Percentiles rank a stretch among this genome's conserved stretches.
These are phyloP conservation scores for Myotis davidii DNA, from an alignment of 2,113 vertebrate species.

Conservation along the genomic window DNA sequence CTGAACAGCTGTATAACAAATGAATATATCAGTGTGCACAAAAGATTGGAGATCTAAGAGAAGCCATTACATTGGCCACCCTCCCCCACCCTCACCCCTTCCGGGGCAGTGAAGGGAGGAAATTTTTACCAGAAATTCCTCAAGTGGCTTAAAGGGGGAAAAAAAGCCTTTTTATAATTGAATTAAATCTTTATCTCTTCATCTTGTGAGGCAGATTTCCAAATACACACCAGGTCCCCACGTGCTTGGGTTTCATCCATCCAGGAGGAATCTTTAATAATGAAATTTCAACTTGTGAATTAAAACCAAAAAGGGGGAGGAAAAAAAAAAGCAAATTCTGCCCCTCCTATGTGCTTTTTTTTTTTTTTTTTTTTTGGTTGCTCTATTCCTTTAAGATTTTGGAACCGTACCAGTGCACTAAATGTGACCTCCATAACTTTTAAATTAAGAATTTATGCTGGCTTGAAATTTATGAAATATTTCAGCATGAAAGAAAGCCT, in stretches of 20 bases:
- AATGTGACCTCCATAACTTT: slow-evolving; percentile 91
- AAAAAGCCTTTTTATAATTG: slow-evolving; percentile 76
- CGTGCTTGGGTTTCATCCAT: slow-evolving; percentile 49
- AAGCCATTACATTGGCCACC: slow-evolving; percentile 86
- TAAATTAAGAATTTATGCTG: slow-evolving; percentile 93
- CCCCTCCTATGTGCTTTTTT: background rate
- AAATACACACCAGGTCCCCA: slow-evolving; percentile 60
- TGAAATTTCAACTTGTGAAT: slow-evolving; percentile 82
- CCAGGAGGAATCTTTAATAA: slow-evolving; percentile 75
- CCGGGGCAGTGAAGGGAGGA: slow-evolving; percentile 81
- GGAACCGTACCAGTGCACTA: slow-evolving; percentile 87
- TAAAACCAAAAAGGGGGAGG: slow-evolving; percentile 74
- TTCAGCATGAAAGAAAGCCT: slow-evolving; percentile 91
- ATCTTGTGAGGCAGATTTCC: slow-evolving; percentile 76
- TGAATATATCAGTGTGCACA: slow-evolving; percentile 87
- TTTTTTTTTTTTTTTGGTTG: slow-evolving; percentile 43
- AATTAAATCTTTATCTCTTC: slow-evolving; percentile 83
- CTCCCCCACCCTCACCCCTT: slow-evolving; percentile 83
- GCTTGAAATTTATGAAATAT: slow-evolving; percentile 97
- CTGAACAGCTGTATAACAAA: slow-evolving; percentile 90
- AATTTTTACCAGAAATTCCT: slow-evolving; percentile 87
- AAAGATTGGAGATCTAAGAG: slow-evolving; percentile 87
- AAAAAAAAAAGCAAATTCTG: slow-evolving; percentile 40
- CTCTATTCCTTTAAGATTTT: slow-evolving; percentile 88
- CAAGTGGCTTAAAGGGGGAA: slow-evolving; percentile 82